phyloP scores from a whole-genome alignment of 2,797 vertebrate genomes.

The Labeo calbasu region DNA sequence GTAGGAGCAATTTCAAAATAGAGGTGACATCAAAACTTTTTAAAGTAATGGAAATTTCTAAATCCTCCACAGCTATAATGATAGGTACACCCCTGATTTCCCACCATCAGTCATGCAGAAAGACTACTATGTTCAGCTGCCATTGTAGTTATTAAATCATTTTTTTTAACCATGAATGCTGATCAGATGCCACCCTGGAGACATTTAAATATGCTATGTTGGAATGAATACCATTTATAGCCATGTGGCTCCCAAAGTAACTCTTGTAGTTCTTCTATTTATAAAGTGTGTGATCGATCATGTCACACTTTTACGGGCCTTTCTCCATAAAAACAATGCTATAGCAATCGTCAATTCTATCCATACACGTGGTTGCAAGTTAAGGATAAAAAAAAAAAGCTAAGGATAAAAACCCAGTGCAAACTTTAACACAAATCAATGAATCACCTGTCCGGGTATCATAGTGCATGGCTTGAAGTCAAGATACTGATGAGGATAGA shows the following conservation, averaged over 20 bases:
- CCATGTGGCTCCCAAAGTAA: slow-evolving; percentile 37
- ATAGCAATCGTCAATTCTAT: neutral
- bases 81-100: neutral
- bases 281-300: slow-evolving; percentile 54
- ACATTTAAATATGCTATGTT: slow-evolving; percentile 51
- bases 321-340: neutral
- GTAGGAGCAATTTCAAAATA: neutral
- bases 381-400: no score
- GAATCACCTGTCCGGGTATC: neutral
- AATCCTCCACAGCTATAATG: neutral
- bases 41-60: no score
- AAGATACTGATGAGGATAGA: neutral
- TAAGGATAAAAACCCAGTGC: neutral
- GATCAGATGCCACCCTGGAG: slow-evolving; percentile 39
- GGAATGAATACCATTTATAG: slow-evolving; percentile 31
- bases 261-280: slow-evolving; percentile 51
- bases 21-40: neutral
- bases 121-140: slow-evolving; percentile 2
- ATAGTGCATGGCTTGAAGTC: neutral
- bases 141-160: slow-evolving; percentile 52
- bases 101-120: slow-evolving; percentile 29
- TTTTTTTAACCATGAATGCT: slow-evolving; percentile 39
- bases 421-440: neutral
- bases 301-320: slow-evolving; percentile 15
- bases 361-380: neutral